These are phyloP conservation scores for Furcula furcula DNA, from an alignment of 2,888 invertebrate species.

Conservation along the genomic window DNA sequence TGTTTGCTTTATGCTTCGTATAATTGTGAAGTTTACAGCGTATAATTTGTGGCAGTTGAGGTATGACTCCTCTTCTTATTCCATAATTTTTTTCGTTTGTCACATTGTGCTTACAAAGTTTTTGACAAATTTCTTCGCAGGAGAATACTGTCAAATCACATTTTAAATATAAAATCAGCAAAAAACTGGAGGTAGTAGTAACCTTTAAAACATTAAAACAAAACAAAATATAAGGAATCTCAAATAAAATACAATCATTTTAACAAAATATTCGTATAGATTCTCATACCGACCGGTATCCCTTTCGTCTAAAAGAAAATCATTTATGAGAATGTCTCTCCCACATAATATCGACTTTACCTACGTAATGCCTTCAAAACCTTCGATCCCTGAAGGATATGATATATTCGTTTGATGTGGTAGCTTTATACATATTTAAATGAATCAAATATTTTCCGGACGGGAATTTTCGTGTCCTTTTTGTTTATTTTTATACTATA, in stretches of 20 bases:
- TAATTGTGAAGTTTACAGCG: no score
- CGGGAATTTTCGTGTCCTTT: constrained; percentile 19
- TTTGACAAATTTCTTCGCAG: no score
- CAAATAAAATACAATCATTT: not conserved
- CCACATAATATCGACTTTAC: constrained; percentile 17
- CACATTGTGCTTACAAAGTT: no score
- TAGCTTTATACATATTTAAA: constrained; percentile 53
- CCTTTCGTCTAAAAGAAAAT: constrained; percentile 15
- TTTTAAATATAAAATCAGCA: no score
- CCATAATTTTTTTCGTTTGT: no score
- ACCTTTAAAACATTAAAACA: not conserved
- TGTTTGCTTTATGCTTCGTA: no score
- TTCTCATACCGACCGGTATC: not conserved
- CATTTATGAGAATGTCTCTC: constrained; percentile 15
- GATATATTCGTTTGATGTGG: constrained; percentile 44
- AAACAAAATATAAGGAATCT: not conserved
- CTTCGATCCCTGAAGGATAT: constrained; percentile 33
- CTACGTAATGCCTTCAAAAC: constrained; percentile 19
- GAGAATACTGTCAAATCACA: no score
- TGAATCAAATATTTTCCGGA: constrained; percentile 40
- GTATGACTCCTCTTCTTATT: no score
- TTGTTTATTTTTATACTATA: constrained; percentile 24
- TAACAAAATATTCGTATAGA: constrained; percentile 1
- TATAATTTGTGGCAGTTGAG: no score
- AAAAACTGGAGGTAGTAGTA: no score